A percentile compares a stretch with the other conserved stretches of the same genome.
These are phyloP conservation scores for Drosophila neutralis DNA, from an alignment of 2,888 invertebrate species.

Conservation along the genomic window DNA sequence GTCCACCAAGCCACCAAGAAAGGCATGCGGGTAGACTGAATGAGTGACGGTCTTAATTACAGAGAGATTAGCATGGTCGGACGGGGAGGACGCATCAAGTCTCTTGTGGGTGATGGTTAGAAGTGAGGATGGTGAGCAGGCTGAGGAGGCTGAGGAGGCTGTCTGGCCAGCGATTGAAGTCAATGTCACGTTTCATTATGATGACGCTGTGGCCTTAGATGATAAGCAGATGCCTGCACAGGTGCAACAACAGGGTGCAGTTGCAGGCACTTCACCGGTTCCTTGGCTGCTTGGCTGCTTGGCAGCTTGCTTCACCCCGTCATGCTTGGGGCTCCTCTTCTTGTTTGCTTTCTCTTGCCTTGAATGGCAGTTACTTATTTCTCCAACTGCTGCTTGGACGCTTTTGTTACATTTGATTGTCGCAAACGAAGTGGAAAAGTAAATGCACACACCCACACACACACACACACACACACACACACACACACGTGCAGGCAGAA, in stretches of 20 bases:
- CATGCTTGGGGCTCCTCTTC: neutral
- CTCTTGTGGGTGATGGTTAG: neutral
- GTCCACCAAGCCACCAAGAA: neutral
- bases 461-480: conserved; percentile 9
- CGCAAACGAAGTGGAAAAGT: conserved; percentile 79
- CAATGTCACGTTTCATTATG: conserved; percentile 69
- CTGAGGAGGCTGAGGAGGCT: conserved; percentile 6
- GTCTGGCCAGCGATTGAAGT: conserved; percentile 45
- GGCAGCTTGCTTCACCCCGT: neutral
- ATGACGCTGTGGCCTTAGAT: conserved; percentile 37
- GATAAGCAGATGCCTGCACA: conserved; percentile 43
- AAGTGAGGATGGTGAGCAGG: neutral
- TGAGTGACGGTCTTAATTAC: conserved; percentile 78
- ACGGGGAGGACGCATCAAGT: neutral
- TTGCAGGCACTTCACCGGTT: conserved; percentile 8
- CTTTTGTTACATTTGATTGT: conserved; percentile 76
- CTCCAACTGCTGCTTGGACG: conserved; percentile 24
- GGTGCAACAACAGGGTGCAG: conserved; percentile 34
- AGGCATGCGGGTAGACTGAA: conserved; percentile 30
- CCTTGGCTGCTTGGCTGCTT: conserved; percentile 3
- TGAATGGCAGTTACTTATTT: conserved; percentile 32
- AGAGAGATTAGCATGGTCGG: conserved; percentile 66
- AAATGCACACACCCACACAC: conserved; percentile 46
- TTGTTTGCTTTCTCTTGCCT: neutral
- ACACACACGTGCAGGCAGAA: conserved; percentile 15